Evolutionary conservation across 2,797 vertebrate species (phyloP), one percentile per base, ranked within the genome.

Genomic region (Apogon talboti): DNA sequence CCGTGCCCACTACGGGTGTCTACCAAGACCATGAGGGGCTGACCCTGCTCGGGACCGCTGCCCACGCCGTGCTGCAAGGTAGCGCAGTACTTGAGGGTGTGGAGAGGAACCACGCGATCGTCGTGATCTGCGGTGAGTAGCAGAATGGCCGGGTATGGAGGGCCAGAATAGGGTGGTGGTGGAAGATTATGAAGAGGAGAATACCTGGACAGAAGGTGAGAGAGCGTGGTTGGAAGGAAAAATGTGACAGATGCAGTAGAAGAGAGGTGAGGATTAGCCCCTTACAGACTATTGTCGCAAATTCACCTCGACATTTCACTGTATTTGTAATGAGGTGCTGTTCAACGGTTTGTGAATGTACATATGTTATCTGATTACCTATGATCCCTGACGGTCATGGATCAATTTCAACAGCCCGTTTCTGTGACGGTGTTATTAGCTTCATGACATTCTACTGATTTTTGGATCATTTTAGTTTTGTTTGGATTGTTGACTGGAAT

Each of bases 1-100:
- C 94, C 93, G 16, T 94, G 94, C 1, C 94, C 93, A 1, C 91
- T 93, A n/a, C 85, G 86, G 6, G 92, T 93, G 87, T 94, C 94
- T 41, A 94, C 87, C 16, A 93, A 64, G 38, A 94, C 83, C 83
- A 94, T 67, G 38, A 94, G 82, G 0, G 92, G 94, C 69, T 91
- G 91, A 0, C 14, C 78, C 86, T 94, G 93, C 44, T 0, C 44
- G 0, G 83, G 35, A 55, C 78, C 75, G 59, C 56, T 41, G 30
- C 92, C 92, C 46, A 93, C 86, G 0, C 76, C 78, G 6, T 81
- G 43, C 89, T 94, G 94, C 83, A 94, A 62, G 3, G 91, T 28
- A 0, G 94, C 94, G 0, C 83, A 86, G 47, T 89, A 94, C 83
- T 94, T 94, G 12, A 94, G 86, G 0, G 94, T 94, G 90, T 94